Evolutionary conservation across 2,888 invertebrate genomes (phyloP).

Genomic region (Trichogramma evanescens): DNA sequence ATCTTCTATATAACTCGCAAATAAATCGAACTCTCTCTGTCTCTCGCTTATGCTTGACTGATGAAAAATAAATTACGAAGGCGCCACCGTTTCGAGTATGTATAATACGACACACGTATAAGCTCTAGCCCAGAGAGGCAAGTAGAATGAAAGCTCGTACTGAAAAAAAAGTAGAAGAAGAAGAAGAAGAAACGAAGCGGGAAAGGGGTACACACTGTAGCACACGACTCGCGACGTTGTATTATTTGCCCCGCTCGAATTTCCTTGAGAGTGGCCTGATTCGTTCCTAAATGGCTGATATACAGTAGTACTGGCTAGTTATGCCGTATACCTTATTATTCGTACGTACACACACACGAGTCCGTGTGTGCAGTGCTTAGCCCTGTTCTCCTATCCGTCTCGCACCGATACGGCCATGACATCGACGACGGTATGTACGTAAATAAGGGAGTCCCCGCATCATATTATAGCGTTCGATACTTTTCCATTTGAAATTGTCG

Average conservation of each 20-base stretch:
- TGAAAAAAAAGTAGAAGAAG: background rate
- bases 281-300: background rate
- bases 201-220: background rate
- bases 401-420: background rate
- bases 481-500: background rate
- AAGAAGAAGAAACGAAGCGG: background rate
- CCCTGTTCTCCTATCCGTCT: constrained; percentile 21
- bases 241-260: constrained; percentile 23
- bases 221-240: background rate
- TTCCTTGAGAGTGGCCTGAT: constrained; percentile 26
- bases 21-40: no score
- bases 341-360: no score
- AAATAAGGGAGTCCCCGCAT: constrained; percentile 14
- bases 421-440: constrained; percentile 5
- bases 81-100: no score
- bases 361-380: background rate
- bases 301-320: background rate
- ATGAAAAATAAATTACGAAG: no score
- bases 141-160: no score
- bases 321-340: no score
- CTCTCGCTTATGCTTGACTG: no score
- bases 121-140: no score
- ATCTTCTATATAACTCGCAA: no score
- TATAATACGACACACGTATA: no score
- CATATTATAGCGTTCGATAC: constrained; percentile 12